Evolutionary conservation across 1,140 invertebrate genomes (phyloP), one percentile per base, ranked within the genome.

Genomic region (Cephus cinctus): DNA sequence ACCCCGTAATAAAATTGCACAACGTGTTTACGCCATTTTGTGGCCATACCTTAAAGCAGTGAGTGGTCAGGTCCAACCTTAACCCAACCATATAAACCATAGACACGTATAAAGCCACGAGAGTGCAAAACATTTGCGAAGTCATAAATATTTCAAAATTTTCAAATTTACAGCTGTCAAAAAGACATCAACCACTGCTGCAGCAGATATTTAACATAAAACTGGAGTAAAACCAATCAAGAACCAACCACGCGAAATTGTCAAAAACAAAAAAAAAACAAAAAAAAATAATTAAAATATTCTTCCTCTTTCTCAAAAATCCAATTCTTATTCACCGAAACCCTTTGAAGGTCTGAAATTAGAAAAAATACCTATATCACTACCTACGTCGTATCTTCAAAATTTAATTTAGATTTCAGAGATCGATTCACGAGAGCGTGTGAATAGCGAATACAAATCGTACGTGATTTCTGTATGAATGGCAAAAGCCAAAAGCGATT

Each of bases 401-500:
- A n/a, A n/a, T n/a, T n/a, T n/a, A n/a, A n/a, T n/a, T n/a, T n/a
- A n/a, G n/a, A n/a, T n/a, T n/a, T n/a, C n/a, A n/a, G n/a, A n/a
- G n/a, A n/a, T n/a, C n/a, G n/a, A n/a, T n/a, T n/a, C n/a, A n/a
- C n/a, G n/a, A n/a, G n/a, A n/a, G n/a, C n/a, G n/a, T n/a, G n/a
- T n/a, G n/a, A n/a, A n/a, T n/a, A n/a, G n/a, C n/a, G n/a, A n/a
- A n/a, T n/a, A n/a, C n/a, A n/a, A n/a, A n/a, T n/a, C n/a, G n/a
- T 50, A 63, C 60, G 61, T 64, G 67, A 71, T 67, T 69, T 62
- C 47, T 54, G 42, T 57, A 47, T 47, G 59, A 64, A 67, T 60
- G 57, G 48, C 59, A 66, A 57, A 70, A 66, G 64, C 64, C 57
- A 73, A 73, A 73, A 58, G 65, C 57, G 71, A 73, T 73, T 72